Evolutionary conservation across 2,797 vertebrate genomes (phyloP), one percentile per base, ranked within the genome.

Genomic region (Aplochiton taeniatus): DNA sequence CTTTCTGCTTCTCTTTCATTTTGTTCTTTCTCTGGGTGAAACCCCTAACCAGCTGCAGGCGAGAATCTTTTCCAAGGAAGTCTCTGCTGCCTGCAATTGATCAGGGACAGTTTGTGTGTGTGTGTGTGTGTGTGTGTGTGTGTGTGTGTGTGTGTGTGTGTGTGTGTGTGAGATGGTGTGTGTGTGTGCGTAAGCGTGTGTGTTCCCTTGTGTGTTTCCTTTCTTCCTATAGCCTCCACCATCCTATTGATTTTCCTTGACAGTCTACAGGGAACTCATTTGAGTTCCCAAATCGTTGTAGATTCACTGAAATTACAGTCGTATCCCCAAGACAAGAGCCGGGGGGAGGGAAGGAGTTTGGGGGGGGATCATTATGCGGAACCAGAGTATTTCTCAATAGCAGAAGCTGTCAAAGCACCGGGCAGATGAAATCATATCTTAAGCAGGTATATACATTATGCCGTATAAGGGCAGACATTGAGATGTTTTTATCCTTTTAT

Each of bases 221-320:
- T 49, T 63, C 45, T 76, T 47, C 65, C 48, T 54, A 66, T 63
- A 74, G 67, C 59, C 18, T 68, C 14, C 4, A 70, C 52, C 43
- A n/a, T 56, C 62, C 58, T 52, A 73, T 75, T 68, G 63, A 75
- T 79, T 79, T 82, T 73, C 56, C 52, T 62, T 51, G 69, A 70
- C 67, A 53, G 72, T 75, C 66, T 70, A 51, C 59, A 48, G 73
- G 77, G 79, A 81, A 75, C 77, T 81, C 73, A 76, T 85, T 82
- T 76, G 63, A 66, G 79, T 75, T 75, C 78, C 64, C 72, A 83
- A 79, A 75, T 70, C 31, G 14, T 75, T 76, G 45, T 74, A 69
- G 82, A 81, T 80, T 79, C 1, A 1, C 55, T 75, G 67, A 79
- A 76, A 84, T 81, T 81, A 78, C 63, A 72, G 55, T 47, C 67